Evolutionary conservation across 2,797 vertebrate species (phyloP).

Genomic region (Enteromius unitaeniatus): DNA sequence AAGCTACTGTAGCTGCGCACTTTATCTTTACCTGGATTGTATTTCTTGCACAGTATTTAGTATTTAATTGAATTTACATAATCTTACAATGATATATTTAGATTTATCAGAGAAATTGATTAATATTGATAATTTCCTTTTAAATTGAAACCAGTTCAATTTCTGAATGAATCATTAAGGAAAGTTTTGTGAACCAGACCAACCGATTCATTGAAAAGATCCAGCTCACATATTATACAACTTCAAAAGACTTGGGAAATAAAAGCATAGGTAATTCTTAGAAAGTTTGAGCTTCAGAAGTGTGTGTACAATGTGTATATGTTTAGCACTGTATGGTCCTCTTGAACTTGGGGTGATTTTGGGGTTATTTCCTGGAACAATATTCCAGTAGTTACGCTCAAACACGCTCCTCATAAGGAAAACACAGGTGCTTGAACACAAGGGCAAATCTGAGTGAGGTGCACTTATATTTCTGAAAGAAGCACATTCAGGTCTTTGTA

Average conservation of each 20-base stretch:
- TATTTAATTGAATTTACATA: not conserved
- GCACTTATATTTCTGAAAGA: not conserved
- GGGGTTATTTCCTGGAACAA: not conserved
- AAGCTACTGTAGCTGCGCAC: not conserved
- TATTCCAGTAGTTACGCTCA: not conserved
- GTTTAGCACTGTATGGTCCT: not conserved
- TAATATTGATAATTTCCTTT: not conserved
- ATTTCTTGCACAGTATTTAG: not conserved
- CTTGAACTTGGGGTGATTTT: not conserved
- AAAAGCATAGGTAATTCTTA: no score
- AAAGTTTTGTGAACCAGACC: no score
- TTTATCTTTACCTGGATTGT: not conserved
- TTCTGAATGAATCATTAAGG: not conserved
- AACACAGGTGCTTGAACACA: not conserved
- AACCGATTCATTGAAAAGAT: no score
- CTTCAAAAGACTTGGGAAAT: no score
- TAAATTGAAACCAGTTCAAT: not conserved
- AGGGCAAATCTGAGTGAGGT: not conserved
- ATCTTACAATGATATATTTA: not conserved
- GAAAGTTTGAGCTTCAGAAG: not conserved
- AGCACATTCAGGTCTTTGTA: not conserved
- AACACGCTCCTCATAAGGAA: not conserved
- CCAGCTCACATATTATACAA: no score
- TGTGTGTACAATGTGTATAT: not conserved
- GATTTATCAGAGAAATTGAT: not conserved